A percentile compares a stretch with the other conserved stretches of the same genome.
phyloP scores from a whole-genome alignment of 23 tunicate species.

The Aplidium turbinatum region DNA sequence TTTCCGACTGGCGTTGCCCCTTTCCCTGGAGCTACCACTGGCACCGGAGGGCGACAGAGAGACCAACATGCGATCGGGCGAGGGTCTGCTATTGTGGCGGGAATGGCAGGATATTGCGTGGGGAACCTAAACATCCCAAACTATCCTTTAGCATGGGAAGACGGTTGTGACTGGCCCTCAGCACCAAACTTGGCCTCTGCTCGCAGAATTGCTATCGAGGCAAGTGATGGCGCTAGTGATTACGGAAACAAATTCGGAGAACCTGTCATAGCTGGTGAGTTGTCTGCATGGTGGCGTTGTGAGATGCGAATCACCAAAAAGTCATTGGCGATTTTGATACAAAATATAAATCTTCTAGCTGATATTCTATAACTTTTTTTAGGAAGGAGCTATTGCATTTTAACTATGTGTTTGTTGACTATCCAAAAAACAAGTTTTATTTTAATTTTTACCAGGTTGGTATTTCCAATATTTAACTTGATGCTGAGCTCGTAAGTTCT shows the following conservation, averaged over 20 bases:
- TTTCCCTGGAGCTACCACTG: slow-evolving; percentile 93
- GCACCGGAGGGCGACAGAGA: slow-evolving; percentile 95
- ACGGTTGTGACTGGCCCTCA: slow-evolving; percentile 21
- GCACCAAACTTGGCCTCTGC: slow-evolving; percentile 54
- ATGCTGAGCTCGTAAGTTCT: too few relatives aligned
- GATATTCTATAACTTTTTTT: too few relatives aligned
- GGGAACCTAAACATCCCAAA: slow-evolving; percentile 54
- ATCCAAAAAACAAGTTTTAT: too few relatives aligned
- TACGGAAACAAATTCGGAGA: slow-evolving; percentile 93
- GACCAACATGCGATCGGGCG: slow-evolving; percentile 88
- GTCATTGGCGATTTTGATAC: too few relatives aligned
- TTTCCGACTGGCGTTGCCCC: slow-evolving; percentile 96
- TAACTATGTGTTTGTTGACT: too few relatives aligned
- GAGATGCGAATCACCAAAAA: background rate
- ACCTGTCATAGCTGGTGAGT: slow-evolving; percentile 73
- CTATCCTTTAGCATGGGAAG: slow-evolving; percentile 67
- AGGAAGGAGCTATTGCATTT: too few relatives aligned
- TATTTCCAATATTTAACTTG: too few relatives aligned
- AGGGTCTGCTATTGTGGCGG: slow-evolving; percentile 78
- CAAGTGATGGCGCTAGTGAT: slow-evolving; percentile 89
- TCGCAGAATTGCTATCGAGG: slow-evolving; percentile 56
- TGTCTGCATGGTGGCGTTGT: background rate
- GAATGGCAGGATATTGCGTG: slow-evolving; percentile 83
- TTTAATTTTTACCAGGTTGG: too few relatives aligned
- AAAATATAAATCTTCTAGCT: too few relatives aligned